These are phyloP conservation scores for Nipponacmea schrenckii DNA, from an alignment of 2,888 invertebrate genomes.

Conservation along the genomic window DNA sequence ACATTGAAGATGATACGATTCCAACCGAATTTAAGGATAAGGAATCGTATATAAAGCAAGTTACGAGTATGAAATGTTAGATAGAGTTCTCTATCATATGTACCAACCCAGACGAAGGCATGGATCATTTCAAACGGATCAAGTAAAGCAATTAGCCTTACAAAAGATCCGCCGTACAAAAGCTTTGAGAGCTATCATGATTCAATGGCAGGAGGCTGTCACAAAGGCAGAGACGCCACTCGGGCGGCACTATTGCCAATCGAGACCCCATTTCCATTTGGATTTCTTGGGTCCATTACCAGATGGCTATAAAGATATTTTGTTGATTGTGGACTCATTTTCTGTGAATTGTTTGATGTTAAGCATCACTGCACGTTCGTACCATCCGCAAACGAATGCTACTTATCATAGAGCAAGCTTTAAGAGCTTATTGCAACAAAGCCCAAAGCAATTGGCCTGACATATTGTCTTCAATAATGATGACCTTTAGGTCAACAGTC, in stretches of 20 bases:
- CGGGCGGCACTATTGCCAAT: no score
- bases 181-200: not conserved
- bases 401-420: conserved; percentile 31
- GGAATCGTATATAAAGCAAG: no score
- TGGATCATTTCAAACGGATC: no score
- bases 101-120: no score
- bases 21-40: no score
- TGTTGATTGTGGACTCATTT: no score
- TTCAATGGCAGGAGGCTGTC: not conserved
- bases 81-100: no score
- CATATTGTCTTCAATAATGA: not conserved
- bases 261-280: no score
- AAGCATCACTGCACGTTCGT: conserved; percentile 9
- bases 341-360: conserved; percentile 3
- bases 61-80: no score
- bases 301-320: conserved; percentile 11
- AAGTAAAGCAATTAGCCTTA: no score
- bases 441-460: not conserved
- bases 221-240: conserved; percentile 13
- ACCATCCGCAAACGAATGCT: conserved; percentile 12
- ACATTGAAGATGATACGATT: no score
- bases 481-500: not conserved
- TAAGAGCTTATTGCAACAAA: conserved; percentile 21
- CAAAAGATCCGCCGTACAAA: not conserved
- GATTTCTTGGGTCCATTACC: not conserved